Conservation (phyloP, 2,888 invertebrate genomes). For the Gibbula magus region DNA sequence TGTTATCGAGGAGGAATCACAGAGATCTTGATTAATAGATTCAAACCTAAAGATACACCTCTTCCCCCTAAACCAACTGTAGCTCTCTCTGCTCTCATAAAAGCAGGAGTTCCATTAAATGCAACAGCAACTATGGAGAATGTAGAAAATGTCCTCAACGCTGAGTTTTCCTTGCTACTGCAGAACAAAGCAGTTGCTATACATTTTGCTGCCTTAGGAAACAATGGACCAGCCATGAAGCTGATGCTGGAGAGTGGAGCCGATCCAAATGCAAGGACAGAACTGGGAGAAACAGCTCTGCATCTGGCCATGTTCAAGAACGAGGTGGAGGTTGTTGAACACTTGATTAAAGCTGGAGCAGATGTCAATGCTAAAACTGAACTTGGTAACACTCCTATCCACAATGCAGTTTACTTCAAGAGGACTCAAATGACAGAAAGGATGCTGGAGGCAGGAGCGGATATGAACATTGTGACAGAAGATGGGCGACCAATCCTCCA, state of each 20-base stretch:
- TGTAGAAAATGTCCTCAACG: neutral
- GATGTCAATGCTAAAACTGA: conserved; percentile 32
- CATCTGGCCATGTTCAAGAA: conserved; percentile 40
- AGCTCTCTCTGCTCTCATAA: neutral
- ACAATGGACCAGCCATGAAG: conserved; percentile 33
- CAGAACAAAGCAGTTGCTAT: conserved; percentile 40
- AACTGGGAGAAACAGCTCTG: conserved; percentile 40
- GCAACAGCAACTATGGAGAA: neutral
- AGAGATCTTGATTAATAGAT: conserved; percentile 22
- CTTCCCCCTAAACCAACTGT: neutral
- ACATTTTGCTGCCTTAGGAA: conserved; percentile 43
- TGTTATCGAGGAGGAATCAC: conserved; percentile 34
- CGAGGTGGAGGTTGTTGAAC: conserved; percentile 31
- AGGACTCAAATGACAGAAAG: conserved; percentile 22
- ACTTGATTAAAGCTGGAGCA: conserved; percentile 35
- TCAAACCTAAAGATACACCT: neutral
- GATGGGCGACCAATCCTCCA: conserved; percentile 37
- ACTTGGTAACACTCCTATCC: conserved; percentile 36
- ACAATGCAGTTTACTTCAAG: conserved; percentile 40
- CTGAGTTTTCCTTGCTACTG: conserved; percentile 22
- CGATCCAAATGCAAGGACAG: conserved; percentile 34
- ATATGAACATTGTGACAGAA: conserved; percentile 29
- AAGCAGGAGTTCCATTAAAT: neutral
- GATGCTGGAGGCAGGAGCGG: conserved; percentile 36
- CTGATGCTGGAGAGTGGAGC: conserved; percentile 37